phyloP scores from a whole-genome alignment of 2,888 invertebrate species.

The Prenolepis imparis region DNA sequence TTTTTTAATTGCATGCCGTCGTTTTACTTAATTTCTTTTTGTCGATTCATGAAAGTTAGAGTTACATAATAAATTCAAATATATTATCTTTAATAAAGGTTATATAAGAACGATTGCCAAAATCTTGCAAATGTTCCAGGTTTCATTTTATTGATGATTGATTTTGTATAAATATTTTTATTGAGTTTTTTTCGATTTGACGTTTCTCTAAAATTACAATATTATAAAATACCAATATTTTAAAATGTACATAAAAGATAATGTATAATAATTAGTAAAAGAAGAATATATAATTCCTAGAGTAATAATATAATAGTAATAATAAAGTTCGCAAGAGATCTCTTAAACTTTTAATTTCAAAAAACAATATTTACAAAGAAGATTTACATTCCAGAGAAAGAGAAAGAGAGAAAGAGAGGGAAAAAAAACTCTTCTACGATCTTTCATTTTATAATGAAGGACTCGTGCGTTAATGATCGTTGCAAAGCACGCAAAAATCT shows the following conservation, averaged over 20 bases:
- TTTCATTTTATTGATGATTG: background rate
- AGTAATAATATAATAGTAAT: background rate
- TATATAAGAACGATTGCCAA: background rate
- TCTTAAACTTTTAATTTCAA: background rate
- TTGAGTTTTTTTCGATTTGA: background rate
- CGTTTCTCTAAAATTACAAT: background rate
- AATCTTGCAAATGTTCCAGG: background rate
- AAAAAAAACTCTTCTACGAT: background rate
- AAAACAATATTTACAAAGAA: background rate
- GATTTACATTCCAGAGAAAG: background rate
- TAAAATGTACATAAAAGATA: background rate
- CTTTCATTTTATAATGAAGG: background rate
- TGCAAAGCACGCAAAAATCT: background rate
- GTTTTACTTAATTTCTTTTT: no score
- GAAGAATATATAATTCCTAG: background rate
- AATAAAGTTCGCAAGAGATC: background rate
- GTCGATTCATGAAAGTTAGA: no score
- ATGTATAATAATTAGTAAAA: background rate
- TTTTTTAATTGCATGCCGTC: no score
- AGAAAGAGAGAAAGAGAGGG: background rate
- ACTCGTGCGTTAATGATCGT: background rate
- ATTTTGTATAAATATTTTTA: background rate
- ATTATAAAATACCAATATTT: background rate
- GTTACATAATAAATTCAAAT: no score
- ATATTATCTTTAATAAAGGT: background rate